Base-by-base conservation (phyloP, 92 coral and sea anemone species). In the Porites divaricata region DNA sequence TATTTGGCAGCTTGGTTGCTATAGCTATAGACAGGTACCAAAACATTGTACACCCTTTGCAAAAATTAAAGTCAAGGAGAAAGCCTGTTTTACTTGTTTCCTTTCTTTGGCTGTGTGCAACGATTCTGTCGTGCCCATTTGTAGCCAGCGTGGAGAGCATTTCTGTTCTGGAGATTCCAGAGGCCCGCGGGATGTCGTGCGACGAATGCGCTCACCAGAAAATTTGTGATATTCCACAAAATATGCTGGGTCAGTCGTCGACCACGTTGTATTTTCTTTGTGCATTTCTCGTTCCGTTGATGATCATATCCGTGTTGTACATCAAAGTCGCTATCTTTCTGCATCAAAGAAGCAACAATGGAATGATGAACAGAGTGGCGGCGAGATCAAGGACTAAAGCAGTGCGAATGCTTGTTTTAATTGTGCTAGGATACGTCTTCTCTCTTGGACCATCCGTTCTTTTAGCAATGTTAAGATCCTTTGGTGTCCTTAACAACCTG, bases 341-440 rank as follows among this genome's bases (percentile, higher is more conserved):
- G 71, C 68, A 71, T 50, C 75, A 70, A 45, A 81, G 95, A 67
- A 76, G 93, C 80, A 76, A 69, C 53, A 80, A 67, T 63, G 89
- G 89, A 19, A 79, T 66, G 81, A 84, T 86, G 56, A 73, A 86
- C 82, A 67, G 73, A 14, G 59, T 78, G 21, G 89, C 89, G 13
- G 90, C 89, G 61, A 86, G 85, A 62, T 86, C 93, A 68, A 86
- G 89, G 78, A 20, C 85, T 28, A 92, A 92, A 67, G 91, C 93
- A 10, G 89, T 85, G 22, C 88, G 85, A 28, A 92, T 92, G 95
- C 83, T 92, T 73, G 51, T 82, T 61, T n/a, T 92, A 24, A 72
- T 85, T 73, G 91, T 86, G 0, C 50, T 76, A 19, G 90, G 87
- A 15, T 89, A 81, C 48, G 90, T 83, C 16, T 23, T 92, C 9